Base-by-base conservation (phyloP, 2,113 vertebrate species). In the Mirza zaza region DNA sequence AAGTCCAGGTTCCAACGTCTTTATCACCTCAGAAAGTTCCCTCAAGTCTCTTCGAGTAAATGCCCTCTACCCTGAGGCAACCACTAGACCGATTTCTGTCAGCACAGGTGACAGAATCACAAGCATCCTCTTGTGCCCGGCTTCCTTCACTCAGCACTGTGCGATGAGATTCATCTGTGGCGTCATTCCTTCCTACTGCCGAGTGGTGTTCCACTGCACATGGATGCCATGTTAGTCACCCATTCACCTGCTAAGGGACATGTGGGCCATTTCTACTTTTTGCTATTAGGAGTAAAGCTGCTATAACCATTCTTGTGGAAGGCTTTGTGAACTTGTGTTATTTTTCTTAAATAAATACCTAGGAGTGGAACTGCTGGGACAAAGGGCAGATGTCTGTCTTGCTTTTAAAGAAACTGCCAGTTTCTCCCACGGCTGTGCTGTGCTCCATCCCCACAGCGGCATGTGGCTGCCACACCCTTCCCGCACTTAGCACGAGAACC, bases 161-260 rank as follows among this genome's bases (percentile, higher is more conserved):
- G 17, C 2, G 17, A 3, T 2, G n/a, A 42, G 55, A 34, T 0
- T 5, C 23, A 27, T 1, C 61, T 6, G 6, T 11, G 0, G 8
- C 1, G 25, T 5, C 25, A 1, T 17, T 23, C 5, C 10, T 23
- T 25, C 15, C 18, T 5, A 6, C 1, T 3, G 17, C 55, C 14
- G 11, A 75, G 67, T 2, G 1, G 0, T 0, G 10, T 0, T 2
- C 20, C 20, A 4, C 0, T 3, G 32, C 61, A 17, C 0, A 5
- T 1, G 10, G 0, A 20, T 1, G 15, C 21, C 11, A 20, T 13
- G 2, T 3, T 1, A 12, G 34, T 0, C 25, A 2, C 5, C 50
- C 27, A 1, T 13, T 48, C 27, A 32, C 42, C 61, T 23, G 0
- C 3, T 0, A 17, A n/a, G 1, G 57, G n/a, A 12, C 57, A 42